These are phyloP conservation scores for Belonocnema kinseyi DNA, from an alignment of 1,140 invertebrate species.

Conservation along the genomic window DNA sequence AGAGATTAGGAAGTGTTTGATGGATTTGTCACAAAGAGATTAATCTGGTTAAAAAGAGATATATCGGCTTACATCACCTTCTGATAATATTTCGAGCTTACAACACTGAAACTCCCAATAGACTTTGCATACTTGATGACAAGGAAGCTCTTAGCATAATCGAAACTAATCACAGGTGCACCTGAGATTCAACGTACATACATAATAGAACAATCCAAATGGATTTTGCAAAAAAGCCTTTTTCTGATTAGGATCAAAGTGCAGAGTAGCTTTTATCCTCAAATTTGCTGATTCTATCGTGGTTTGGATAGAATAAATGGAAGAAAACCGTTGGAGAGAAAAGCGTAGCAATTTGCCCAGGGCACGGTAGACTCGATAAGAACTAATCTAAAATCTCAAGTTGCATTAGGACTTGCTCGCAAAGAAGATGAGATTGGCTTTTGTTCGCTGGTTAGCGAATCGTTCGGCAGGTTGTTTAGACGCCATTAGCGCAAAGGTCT, in stretches of 20 bases:
- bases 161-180: not conserved
- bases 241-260: not conserved
- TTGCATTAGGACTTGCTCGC: constrained; percentile 2
- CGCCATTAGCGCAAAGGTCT: constrained; percentile 61
- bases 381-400: constrained; percentile 24
- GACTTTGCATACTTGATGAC: not conserved
- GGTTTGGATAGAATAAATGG: not conserved
- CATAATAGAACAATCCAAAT: not conserved
- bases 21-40: not conserved
- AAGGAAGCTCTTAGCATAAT: not conserved
- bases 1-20: not conserved
- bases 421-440: constrained; percentile 16
- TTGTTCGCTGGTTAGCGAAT: constrained; percentile 33
- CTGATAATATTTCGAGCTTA: not conserved
- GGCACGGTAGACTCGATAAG: constrained; percentile 5
- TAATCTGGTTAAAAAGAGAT: not conserved
- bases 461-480: constrained; percentile 53
- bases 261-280: no score
- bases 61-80: not conserved
- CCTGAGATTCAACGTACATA: not conserved
- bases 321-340: not conserved
- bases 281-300: not conserved
- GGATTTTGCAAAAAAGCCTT: not conserved
- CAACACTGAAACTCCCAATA: not conserved
- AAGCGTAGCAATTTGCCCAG: constrained; percentile 12